These are phyloP conservation scores for Holocentrus rufus DNA, from an alignment of 2,797 vertebrate genomes.

Conservation along the genomic window DNA sequence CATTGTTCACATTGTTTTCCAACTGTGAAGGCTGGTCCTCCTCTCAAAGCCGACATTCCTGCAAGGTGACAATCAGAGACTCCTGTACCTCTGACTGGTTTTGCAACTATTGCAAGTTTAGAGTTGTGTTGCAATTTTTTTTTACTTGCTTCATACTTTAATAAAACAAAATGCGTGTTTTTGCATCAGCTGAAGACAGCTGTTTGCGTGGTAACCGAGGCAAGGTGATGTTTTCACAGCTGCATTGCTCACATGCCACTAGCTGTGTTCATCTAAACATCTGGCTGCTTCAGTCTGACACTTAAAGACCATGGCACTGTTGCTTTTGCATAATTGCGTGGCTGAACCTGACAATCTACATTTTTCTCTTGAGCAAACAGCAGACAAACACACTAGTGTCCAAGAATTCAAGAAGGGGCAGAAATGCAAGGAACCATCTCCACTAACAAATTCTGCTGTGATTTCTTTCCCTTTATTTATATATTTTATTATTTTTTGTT, in stretches of 20 bases:
- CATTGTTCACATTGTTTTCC: neutral
- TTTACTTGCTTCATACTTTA: constrained; percentile 13
- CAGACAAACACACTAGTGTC: neutral
- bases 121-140: constrained; percentile 12
- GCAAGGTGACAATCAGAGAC: constrained; percentile 19
- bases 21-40: too few species aligned
- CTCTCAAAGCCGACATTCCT: constrained; percentile 46
- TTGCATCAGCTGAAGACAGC: too few species aligned
- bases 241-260: too few species aligned
- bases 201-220: too few species aligned
- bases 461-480: too few species aligned
- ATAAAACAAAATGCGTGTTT: too few species aligned
- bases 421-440: neutral
- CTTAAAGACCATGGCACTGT: neutral
- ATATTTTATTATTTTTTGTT: neutral
- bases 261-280: too few species aligned
- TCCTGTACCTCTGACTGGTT: constrained; percentile 47
- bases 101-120: constrained; percentile 26
- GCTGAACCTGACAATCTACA: constrained; percentile 35
- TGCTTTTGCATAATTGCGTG: neutral
- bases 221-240: too few species aligned
- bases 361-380: constrained; percentile 14
- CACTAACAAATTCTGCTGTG: too few species aligned
- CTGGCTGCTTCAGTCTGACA: too few species aligned
- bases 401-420: neutral